phyloP scores from a whole-genome alignment of 2,888 invertebrate genomes.

The Scaptomyza flava region DNA sequence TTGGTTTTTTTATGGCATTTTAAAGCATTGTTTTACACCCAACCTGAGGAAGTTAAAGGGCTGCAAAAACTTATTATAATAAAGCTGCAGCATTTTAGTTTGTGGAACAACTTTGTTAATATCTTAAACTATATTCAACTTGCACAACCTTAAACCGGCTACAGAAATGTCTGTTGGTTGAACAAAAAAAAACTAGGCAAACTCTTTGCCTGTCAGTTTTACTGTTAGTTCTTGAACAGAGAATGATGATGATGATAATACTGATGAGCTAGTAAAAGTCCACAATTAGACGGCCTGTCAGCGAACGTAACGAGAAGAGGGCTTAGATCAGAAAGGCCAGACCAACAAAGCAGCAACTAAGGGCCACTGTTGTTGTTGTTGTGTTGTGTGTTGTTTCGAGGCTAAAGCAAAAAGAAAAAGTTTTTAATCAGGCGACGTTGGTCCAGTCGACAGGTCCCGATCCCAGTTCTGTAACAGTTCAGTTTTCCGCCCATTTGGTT shows the following conservation, averaged over 20 bases:
- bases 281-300: constrained; percentile 56
- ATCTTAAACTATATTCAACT: neutral
- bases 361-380: constrained; percentile 3
- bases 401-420: constrained; percentile 25
- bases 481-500: constrained; percentile 25
- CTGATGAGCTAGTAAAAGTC: constrained; percentile 23
- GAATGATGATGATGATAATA: constrained; percentile 12
- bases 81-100: neutral
- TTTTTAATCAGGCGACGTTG: constrained; percentile 56
- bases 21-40: constrained; percentile 27
- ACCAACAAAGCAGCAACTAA: neutral
- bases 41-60: constrained; percentile 7
- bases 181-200: constrained; percentile 9
- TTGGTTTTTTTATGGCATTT: constrained; percentile 22
- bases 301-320: constrained; percentile 27
- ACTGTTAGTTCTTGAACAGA: neutral
- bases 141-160: neutral
- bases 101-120: neutral
- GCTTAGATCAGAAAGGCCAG: constrained; percentile 31
- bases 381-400: constrained; percentile 1
- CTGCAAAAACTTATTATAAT: neutral
- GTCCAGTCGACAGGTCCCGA: constrained; percentile 22
- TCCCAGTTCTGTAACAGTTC: constrained; percentile 17
- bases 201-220: constrained; percentile 6
- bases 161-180: neutral